phyloP scores from a whole-genome alignment of 2,797 vertebrate species.

The Heterohyrax brucei region DNA sequence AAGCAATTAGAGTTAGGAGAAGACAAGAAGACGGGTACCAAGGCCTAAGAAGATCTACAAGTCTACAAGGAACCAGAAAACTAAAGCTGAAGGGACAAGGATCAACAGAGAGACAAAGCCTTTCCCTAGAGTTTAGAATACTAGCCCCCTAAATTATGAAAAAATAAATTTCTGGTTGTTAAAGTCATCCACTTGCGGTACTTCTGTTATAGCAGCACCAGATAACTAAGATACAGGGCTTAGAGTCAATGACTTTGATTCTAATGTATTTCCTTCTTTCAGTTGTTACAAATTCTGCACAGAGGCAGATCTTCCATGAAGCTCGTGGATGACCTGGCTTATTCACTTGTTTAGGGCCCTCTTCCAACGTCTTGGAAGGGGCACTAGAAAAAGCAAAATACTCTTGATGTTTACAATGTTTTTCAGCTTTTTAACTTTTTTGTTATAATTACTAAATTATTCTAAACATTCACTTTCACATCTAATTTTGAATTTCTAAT shows the following conservation, averaged over 20 bases:
- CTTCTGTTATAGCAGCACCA: no score
- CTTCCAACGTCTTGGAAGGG: not conserved
- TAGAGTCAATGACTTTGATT: not conserved
- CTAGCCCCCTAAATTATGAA: not conserved
- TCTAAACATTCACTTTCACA: slow-evolving; percentile 12
- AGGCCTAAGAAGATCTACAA: not conserved
- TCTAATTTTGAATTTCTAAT: not conserved
- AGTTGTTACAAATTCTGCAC: not conserved
- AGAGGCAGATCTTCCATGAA: not conserved
- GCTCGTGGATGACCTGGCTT: not conserved
- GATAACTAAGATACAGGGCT: not conserved
- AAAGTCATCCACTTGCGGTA: no score
- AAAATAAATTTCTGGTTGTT: no score
- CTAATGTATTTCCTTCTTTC: not conserved
- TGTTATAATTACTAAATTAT: slow-evolving; percentile 5
- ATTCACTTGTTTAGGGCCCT: not conserved
- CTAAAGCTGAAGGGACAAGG: not conserved
- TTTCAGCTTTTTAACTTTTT: not conserved
- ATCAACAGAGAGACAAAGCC: not conserved
- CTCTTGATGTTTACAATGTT: not conserved
- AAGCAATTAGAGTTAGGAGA: not conserved
- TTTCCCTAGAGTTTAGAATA: not conserved
- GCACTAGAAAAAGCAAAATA: not conserved
- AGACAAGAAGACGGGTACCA: not conserved
- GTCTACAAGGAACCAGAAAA: not conserved